Percentiles rank a stretch among this genome's conserved stretches.
Evolutionary conservation across 2,797 vertebrate genomes (phyloP).

Genomic region (Crenichthys baileyi): DNA sequence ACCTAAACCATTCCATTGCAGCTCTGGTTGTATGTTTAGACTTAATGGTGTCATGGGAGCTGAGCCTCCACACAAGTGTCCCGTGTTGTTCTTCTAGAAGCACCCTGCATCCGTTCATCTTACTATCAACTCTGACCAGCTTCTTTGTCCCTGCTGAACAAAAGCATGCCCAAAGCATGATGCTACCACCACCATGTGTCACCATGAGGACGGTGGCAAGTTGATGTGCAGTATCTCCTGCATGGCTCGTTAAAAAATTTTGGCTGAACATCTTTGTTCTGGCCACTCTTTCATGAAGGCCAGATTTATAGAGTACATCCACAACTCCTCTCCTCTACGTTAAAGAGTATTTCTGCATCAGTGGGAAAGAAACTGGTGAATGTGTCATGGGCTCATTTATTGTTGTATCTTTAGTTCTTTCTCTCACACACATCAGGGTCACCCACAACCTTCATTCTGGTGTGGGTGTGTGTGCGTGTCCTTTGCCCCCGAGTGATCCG

Average conservation of each 20-base stretch:
- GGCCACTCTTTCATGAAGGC: not conserved
- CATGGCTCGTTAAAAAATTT: not conserved
- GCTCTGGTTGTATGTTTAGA: not conserved
- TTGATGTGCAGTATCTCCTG: not conserved
- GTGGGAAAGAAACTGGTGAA: constrained; percentile 28
- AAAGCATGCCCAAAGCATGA: not conserved
- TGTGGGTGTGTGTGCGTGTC: constrained; percentile 24
- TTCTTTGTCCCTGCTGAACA: not conserved
- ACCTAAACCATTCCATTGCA: not conserved
- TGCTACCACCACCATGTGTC: not conserved
- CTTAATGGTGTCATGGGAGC: not conserved
- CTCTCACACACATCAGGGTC: constrained; percentile 13
- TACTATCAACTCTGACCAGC: not conserved
- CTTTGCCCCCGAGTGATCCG: constrained; percentile 42
- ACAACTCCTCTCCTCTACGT: not conserved
- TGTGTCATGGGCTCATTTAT: constrained; percentile 28
- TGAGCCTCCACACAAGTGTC: not conserved
- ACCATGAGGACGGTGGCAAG: not conserved
- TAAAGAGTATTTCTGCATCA: constrained; percentile 24
- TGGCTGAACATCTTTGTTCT: not conserved
- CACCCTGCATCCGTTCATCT: not conserved
- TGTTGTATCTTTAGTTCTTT: constrained; percentile 4
- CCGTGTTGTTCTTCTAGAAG: not conserved
- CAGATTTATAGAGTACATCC: not conserved
- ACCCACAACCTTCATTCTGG: constrained; percentile 20